Base-by-base conservation (phyloP, 2,888 invertebrate species). In the Saturnia japonica region DNA sequence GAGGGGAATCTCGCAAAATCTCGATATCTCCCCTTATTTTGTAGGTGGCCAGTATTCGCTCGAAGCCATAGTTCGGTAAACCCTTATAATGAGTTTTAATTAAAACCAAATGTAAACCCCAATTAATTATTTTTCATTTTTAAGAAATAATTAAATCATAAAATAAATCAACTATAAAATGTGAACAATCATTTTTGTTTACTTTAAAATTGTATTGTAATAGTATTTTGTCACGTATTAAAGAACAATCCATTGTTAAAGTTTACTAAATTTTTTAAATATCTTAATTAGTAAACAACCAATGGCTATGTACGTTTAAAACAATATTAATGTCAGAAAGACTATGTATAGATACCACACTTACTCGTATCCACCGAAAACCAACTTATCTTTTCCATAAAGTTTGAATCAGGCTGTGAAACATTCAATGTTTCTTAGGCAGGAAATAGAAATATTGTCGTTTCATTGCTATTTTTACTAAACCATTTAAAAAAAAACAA, bases 11-110 rank as follows among this genome's bases (percentile, higher is more conserved):
- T 83, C 86, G 85, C 86, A 84, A 88, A 84, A 85, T 86, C 85
- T 86, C 90, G 85, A 88, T 88, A 85, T 84, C 88, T 88, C 91
- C 89, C 85, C 76, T 64, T 64, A 74, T 80, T 78, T 74, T 78
- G 82, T 81, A 83, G 78, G 83, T 76, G 77, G 82, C 81, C 79
- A 84, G 88, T 88, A 88, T 88, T 86, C 86, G 80, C 78, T 80
- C 80, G 79, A 82, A 84, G 82, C 85, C 85, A 86, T 87, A 82
- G 85, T 82, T 86, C 85, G 85, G 84, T 85, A 86, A 85, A 87
- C 86, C 57, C 85, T 78, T 79, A 86, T 90, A 91, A 92, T 91
- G 90, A 89, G 87, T 89, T 92, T 93, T 91, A 91, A 91, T 92
- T 91, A 92, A 91, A 91, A 84, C 84, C 84, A 83, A 78, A 82